phyloP scores from a whole-genome alignment of 2,113 vertebrate genomes.

The Rhagologus leucostigma region DNA sequence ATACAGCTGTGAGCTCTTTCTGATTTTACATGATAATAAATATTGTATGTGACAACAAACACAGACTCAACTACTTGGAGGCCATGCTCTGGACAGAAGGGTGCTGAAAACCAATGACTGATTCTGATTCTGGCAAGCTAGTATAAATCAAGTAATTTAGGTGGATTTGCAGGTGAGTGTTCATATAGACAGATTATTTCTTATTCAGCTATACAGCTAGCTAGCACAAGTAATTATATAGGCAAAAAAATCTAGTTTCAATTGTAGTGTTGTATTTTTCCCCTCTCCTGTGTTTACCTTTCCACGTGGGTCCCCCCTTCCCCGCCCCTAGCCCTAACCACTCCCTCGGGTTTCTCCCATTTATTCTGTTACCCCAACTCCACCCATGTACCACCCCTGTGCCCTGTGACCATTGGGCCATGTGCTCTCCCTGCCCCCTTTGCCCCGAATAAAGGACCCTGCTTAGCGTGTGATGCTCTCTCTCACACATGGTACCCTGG shows the following conservation, averaged over 20 bases:
- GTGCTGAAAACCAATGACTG: not conserved
- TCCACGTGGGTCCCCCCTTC: too few relatives aligned
- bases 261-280: too few relatives aligned
- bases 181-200: not conserved
- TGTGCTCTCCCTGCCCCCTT: too few relatives aligned
- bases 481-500: too few relatives aligned
- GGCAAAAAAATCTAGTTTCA: not conserved
- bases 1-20: not conserved
- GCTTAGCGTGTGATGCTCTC: too few relatives aligned
- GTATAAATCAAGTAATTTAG: not conserved
- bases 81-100: not conserved
- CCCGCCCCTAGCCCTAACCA: too few relatives aligned
- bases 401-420: too few relatives aligned
- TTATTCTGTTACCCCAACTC: too few relatives aligned
- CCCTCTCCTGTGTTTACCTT: too few relatives aligned
- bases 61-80: not conserved
- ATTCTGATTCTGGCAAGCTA: not conserved
- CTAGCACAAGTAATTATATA: not conserved
- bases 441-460: too few relatives aligned
- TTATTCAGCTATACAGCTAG: not conserved
- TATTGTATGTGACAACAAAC: not conserved
- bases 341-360: too few relatives aligned
- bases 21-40: not conserved
- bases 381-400: too few relatives aligned
- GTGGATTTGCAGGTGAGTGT: not conserved